Conservation (phyloP, 1,140 invertebrate species). For the Aphidius gifuensis region DNA sequence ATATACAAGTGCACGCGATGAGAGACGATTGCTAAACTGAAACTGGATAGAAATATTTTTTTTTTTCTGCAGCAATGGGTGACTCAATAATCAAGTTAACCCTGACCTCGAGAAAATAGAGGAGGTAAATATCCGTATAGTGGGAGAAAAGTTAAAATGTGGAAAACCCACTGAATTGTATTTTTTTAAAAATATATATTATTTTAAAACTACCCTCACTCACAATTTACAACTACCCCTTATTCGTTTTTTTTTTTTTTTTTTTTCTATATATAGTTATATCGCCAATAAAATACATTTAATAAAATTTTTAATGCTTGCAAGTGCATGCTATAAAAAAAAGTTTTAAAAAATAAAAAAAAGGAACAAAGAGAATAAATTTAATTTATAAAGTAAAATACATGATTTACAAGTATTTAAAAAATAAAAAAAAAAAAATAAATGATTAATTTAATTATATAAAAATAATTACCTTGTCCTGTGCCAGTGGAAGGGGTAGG, state of each 20-base stretch:
- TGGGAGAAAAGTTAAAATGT: not conserved
- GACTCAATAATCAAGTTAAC: slow-evolving; percentile 46
- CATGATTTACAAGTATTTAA: too few species aligned
- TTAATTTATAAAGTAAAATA: too few species aligned
- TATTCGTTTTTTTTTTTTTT: too few species aligned
- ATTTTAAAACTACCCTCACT: too few species aligned
- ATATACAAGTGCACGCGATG: not conserved
- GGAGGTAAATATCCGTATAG: slow-evolving; percentile 37
- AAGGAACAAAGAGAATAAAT: too few species aligned
- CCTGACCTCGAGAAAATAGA: slow-evolving; percentile 42
- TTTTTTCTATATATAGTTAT: too few species aligned
- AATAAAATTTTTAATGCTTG: too few species aligned
- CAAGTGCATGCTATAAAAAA: too few species aligned
- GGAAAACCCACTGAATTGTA: slow-evolving; percentile 7
- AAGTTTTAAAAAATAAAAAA: too few species aligned
- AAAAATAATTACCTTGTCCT: slow-evolving; percentile 58
- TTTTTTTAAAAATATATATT: not conserved
- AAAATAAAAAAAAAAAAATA: too few species aligned
- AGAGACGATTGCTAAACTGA: slow-evolving; percentile 6
- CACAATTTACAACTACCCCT: too few species aligned
- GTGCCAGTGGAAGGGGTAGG: slow-evolving; percentile 62
- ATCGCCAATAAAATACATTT: too few species aligned
- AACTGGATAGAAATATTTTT: slow-evolving; percentile 11
- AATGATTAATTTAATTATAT: slow-evolving; percentile 3
- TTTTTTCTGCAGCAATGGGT: slow-evolving; percentile 19